These are phyloP conservation scores for Rhinichthys osculus DNA, from an alignment of 2,797 vertebrate genomes.

Conservation along the genomic window DNA sequence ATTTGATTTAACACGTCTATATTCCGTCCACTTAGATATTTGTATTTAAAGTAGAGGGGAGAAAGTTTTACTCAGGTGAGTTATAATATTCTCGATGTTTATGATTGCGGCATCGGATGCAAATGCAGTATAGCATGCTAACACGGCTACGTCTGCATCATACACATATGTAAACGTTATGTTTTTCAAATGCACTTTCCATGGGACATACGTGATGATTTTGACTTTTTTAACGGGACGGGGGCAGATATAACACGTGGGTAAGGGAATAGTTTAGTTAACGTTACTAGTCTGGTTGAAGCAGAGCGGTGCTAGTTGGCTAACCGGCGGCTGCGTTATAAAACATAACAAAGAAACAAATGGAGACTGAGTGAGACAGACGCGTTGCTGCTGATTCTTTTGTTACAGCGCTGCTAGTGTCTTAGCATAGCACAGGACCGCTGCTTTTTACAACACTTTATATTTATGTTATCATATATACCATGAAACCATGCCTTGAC, in stretches of 20 bases:
- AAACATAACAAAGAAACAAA: conserved; percentile 66
- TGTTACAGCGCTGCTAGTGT: conserved; percentile 24
- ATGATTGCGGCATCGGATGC: conserved; percentile 56
- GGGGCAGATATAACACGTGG: conserved; percentile 21
- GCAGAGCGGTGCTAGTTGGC: conserved; percentile 58
- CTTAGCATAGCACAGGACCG: conserved; percentile 37
- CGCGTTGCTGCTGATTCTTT: conserved; percentile 33
- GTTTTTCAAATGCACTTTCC: background rate
- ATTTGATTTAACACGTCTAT: background rate
- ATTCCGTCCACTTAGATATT: background rate
- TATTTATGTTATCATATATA: background rate
- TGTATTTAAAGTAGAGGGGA: conserved; percentile 5
- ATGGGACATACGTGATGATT: background rate
- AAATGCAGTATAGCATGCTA: conserved; percentile 67
- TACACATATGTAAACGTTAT: conserved; percentile 19
- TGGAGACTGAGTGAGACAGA: conserved; percentile 45
- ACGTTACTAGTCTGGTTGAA: conserved; percentile 33
- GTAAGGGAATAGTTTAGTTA: conserved; percentile 48
- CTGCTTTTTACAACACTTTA: background rate
- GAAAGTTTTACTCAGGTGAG: conserved; percentile 69
- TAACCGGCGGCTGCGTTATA: conserved; percentile 57
- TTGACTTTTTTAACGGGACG: conserved; percentile 1
- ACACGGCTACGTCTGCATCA: conserved; percentile 52
- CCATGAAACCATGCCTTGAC: background rate
- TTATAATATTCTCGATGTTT: conserved; percentile 57